Base-by-base conservation (phyloP, 2,113 vertebrate species). In the Zingel zingel region DNA sequence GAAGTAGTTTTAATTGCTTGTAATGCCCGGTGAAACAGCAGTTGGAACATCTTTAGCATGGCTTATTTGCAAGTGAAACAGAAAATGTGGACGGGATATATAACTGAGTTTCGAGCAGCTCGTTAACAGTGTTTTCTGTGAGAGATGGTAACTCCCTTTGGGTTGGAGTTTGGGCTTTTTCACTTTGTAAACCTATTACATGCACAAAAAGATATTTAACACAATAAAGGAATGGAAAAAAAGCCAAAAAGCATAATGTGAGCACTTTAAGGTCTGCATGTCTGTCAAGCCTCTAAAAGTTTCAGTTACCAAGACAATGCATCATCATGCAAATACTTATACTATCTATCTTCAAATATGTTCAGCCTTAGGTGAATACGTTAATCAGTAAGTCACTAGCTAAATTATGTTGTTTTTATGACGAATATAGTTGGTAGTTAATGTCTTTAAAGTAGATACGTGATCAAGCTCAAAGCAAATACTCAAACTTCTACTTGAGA, bases 361-460 rank as follows among this genome's bases (percentile, higher is more conserved):
- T 70, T 47, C 48, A 73, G n/a, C 71, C 77, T 69, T 58, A 23
- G 64, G 21, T 62, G 47, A 53, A 51, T 65, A 53, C 30, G 8
- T 65, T 11, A 43, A 48, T 48, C 3, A 43, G 19, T 56, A 50
- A 23, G 18, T 33, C 3, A 5, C 14, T 48, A 10, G 39, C 13
- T 56, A 9, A 25, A 33, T 15, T 56, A n/a, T 14, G 23, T 23
- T 47, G 36, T 27, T 70, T 68, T 62, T 48, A 64, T 64, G 16
- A 48, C 56, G 4, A 21, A 36, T 59, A 16, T 21, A 36, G 19
- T 19, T 70, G 64, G 54, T 3, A 11, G 19, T 23, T 69, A 23
- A 45, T 15, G 18, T 48, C 21, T 64, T 13, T 51, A 54, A 61
- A 68, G n/a, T 18, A 57, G 0, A 16, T 27, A 48, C 6, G 14